Percentiles rank a stretch among this genome's conserved stretches.
phyloP scores from a whole-genome alignment of 2,797 vertebrate genomes.

The Onychomys torridus region DNA sequence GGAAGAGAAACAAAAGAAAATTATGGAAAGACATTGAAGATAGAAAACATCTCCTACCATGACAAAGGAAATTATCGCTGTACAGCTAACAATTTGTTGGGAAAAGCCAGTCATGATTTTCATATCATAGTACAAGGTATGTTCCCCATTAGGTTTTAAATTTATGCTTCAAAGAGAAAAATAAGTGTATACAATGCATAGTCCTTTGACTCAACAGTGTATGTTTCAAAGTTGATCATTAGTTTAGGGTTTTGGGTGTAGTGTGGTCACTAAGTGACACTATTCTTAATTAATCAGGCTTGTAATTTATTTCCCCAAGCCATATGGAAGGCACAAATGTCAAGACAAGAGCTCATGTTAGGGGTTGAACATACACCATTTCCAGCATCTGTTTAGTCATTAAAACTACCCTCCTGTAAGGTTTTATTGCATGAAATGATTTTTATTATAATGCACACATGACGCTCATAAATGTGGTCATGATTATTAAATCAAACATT shows the following conservation, averaged over 20 bases:
- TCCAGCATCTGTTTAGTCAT: neutral
- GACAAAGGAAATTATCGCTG: constrained; percentile 95
- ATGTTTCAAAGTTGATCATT: neutral
- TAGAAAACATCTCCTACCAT: constrained; percentile 88
- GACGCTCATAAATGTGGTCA: neutral
- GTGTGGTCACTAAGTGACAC: neutral
- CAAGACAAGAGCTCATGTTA: neutral
- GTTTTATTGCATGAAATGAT: neutral
- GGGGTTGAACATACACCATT: neutral
- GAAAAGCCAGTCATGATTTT: constrained; percentile 90
- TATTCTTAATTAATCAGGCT: neutral
- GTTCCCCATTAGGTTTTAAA: neutral
- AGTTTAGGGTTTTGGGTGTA: neutral
- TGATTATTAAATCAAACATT: neutral
- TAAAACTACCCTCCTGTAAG: neutral
- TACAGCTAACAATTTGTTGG: constrained; percentile 91
- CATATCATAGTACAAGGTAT: constrained; percentile 94
- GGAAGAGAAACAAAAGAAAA: constrained; percentile 88
- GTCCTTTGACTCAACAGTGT: neutral
- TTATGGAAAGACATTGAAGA: constrained; percentile 91
- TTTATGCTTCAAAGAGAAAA: neutral
- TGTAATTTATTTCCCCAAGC: neutral
- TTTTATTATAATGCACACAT: neutral
- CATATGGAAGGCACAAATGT: neutral
- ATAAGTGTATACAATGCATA: neutral